Evolutionary conservation across 2,888 invertebrate species (phyloP).

Genomic region (Campaea margaritaria): DNA sequence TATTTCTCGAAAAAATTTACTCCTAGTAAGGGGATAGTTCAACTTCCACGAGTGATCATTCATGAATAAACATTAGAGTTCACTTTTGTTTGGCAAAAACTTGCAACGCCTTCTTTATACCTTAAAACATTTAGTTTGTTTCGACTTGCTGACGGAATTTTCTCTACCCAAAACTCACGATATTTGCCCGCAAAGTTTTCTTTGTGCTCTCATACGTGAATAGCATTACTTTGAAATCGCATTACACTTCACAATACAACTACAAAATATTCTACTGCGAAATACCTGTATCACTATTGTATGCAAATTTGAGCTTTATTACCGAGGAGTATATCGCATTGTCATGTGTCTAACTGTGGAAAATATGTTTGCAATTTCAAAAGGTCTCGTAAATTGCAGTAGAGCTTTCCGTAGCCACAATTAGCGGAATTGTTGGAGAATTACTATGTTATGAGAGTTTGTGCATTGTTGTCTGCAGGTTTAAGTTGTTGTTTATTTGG

Average conservation of each 20-base stretch:
- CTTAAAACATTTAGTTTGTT: background rate
- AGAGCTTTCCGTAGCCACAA: conserved; percentile 46
- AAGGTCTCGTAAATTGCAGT: conserved; percentile 41
- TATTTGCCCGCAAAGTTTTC: background rate
- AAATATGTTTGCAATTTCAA: conserved; percentile 31
- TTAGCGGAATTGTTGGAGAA: conserved; percentile 46
- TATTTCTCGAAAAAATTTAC: too few species aligned
- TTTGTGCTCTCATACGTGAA: conserved; percentile 6
- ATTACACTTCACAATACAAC: background rate
- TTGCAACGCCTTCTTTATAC: background rate
- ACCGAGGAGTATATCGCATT: conserved; percentile 32
- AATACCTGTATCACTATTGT: conserved; percentile 10
- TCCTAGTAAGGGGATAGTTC: too few species aligned
- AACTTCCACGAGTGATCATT: too few species aligned
- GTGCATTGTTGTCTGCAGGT: conserved; percentile 29
- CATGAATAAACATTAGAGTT: background rate
- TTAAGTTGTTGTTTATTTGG: conserved; percentile 35
- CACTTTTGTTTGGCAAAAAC: background rate
- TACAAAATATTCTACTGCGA: background rate
- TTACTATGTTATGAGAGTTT: conserved; percentile 35
- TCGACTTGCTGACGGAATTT: background rate
- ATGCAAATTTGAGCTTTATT: conserved; percentile 36
- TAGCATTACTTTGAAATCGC: conserved; percentile 2
- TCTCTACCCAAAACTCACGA: background rate
- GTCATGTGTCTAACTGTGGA: conserved; percentile 20